Conservation (phyloP, 2,797 vertebrate species). For the Hoplostethus atlanticus region DNA sequence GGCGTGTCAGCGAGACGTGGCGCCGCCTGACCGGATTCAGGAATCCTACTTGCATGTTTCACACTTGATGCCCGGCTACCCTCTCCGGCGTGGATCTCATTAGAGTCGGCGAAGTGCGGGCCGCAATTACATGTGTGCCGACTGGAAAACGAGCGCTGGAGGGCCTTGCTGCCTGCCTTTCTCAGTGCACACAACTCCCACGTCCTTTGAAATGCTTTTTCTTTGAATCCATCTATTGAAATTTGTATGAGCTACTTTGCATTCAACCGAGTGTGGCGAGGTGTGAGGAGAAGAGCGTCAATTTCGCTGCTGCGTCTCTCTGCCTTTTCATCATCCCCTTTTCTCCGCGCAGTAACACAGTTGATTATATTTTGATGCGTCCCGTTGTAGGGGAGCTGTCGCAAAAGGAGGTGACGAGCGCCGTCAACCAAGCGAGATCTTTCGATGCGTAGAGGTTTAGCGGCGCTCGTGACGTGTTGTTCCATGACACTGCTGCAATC, state of each 20-base stretch:
- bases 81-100: conserved; percentile 2
- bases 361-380: too few species aligned
- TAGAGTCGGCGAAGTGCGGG: background rate
- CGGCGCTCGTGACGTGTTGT: too few species aligned
- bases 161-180: background rate
- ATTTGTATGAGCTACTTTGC: background rate
- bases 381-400: too few species aligned
- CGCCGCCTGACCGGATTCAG: background rate
- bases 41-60: conserved; percentile 3
- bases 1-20: background rate
- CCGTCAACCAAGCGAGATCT: too few species aligned
- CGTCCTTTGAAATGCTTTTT: conserved; percentile 1
- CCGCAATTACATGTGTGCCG: background rate
- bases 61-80: background rate
- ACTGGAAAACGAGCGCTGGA: background rate
- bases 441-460: too few species aligned
- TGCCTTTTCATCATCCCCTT: too few species aligned
- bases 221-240: conserved; percentile 5
- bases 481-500: too few species aligned
- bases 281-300: too few species aligned
- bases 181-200: background rate
- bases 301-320: too few species aligned
- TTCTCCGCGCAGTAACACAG: too few species aligned
- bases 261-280: background rate
- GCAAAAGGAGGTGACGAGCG: too few species aligned